phyloP scores from a whole-genome alignment of 2,797 vertebrate species.

The Erpetoichthys calabaricus region DNA sequence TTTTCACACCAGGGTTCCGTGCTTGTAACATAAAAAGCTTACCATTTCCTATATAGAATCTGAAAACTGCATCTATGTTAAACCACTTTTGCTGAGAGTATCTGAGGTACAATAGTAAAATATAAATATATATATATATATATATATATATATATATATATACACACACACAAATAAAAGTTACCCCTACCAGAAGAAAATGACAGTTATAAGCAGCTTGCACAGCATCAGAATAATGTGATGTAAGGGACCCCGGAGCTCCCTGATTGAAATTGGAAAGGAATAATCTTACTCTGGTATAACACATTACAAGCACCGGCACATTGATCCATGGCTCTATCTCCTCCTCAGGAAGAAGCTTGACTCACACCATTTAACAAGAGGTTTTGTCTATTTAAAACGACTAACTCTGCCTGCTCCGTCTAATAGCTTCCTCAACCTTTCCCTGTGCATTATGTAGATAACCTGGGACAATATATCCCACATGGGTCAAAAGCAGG shows the following conservation, averaged over 20 bases:
- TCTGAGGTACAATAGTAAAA: no score
- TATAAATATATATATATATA: no score
- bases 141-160: no score
- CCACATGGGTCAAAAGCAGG: constrained; percentile 58
- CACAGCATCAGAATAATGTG: no score
- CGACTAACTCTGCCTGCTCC: constrained; percentile 35
- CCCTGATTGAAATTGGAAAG: neutral
- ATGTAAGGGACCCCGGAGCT: neutral
- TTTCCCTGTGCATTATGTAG: constrained; percentile 61
- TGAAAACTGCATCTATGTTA: no score
- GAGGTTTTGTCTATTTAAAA: constrained; percentile 40
- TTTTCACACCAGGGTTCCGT: no score
- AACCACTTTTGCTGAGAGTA: no score
- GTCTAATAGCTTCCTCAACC: constrained; percentile 44
- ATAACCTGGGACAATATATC: constrained; percentile 54
- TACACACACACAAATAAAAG: no score
- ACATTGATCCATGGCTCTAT: constrained; percentile 12
- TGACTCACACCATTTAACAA: constrained; percentile 36
- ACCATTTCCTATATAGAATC: no score
- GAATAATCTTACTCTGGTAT: neutral
- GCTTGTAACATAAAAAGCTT: no score
- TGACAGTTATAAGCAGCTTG: no score
- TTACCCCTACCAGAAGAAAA: no score
- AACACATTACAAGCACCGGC: neutral
- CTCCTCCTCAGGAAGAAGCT: constrained; percentile 23